Evolutionary conservation across 2,797 vertebrate genomes (phyloP).

Genomic region (Sebastes aleutianus): DNA sequence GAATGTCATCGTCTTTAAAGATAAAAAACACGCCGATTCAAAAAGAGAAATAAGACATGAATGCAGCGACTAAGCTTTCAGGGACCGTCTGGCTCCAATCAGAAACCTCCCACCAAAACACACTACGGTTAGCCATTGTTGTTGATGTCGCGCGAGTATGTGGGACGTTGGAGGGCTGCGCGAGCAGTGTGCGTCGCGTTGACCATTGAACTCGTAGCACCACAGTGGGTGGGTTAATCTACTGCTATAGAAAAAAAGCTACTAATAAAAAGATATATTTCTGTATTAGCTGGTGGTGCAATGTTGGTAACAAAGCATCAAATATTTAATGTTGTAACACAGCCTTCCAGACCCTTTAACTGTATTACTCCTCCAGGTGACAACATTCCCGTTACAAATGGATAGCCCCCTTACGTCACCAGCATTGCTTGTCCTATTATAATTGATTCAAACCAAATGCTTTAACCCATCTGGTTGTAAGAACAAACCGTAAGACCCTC

Average conservation of each 20-base stretch:
- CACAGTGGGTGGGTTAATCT: constrained; percentile 36
- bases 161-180: too few species aligned
- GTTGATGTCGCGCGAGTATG: too few species aligned
- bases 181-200: constrained; percentile 42
- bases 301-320: background rate
- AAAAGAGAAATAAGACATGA: too few species aligned
- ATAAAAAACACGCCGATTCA: too few species aligned
- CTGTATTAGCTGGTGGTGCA: background rate
- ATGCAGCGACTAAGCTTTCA: too few species aligned
- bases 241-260: background rate
- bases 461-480: too few species aligned
- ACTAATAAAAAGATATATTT: background rate
- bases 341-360: background rate
- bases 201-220: constrained; percentile 67
- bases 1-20: too few species aligned
- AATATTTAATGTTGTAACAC: background rate
- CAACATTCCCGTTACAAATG: constrained; percentile 23
- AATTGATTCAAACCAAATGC: constrained; percentile 1
- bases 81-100: constrained; percentile 49
- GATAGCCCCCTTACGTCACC: constrained; percentile 53
- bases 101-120: background rate
- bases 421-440: constrained; percentile 27
- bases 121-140: too few species aligned
- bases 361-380: background rate
- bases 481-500: too few species aligned